Percentiles rank a stretch among this genome's conserved stretches.
phyloP scores from a whole-genome alignment of 2,888 invertebrate species.

The Harmothoe impar region DNA sequence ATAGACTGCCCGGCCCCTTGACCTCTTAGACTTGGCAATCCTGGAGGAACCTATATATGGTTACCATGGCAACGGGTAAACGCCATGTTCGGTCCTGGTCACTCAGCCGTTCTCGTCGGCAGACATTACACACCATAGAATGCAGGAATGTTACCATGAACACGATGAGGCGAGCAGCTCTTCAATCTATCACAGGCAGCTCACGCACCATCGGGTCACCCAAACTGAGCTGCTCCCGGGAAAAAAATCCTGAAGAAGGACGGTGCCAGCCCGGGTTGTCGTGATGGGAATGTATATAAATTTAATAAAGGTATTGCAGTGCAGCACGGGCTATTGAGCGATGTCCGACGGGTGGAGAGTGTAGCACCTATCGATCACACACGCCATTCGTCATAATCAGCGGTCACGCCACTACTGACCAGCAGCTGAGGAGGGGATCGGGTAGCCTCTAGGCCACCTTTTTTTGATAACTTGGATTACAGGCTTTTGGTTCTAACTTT shows the following conservation, averaged over 20 bases:
- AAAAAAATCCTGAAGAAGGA: background rate
- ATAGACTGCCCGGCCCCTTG: background rate
- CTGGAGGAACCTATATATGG: conserved; percentile 48
- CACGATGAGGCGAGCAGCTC: background rate
- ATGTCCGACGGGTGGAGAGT: conserved; percentile 18
- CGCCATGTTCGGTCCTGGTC: background rate
- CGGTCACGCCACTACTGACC: conserved; percentile 4
- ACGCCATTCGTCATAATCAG: conserved; percentile 44
- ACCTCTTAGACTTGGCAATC: background rate
- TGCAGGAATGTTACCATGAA: background rate
- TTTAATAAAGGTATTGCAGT: background rate
- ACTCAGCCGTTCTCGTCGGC: background rate
- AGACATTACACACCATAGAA: background rate
- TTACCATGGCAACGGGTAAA: conserved; percentile 31
- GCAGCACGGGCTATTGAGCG: background rate
- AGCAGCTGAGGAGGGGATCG: background rate
- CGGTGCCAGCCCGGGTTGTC: background rate
- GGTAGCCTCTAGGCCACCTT: background rate
- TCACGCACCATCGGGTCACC: background rate
- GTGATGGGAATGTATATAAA: conserved; percentile 40
- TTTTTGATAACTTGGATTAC: too few relatives aligned
- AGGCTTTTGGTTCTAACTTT: too few relatives aligned
- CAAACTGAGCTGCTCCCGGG: background rate
- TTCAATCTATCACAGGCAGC: conserved; percentile 16
- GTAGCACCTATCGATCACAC: conserved; percentile 50